phyloP scores from a whole-genome alignment of 2,888 invertebrate species.

The Drosophila infuscata region DNA sequence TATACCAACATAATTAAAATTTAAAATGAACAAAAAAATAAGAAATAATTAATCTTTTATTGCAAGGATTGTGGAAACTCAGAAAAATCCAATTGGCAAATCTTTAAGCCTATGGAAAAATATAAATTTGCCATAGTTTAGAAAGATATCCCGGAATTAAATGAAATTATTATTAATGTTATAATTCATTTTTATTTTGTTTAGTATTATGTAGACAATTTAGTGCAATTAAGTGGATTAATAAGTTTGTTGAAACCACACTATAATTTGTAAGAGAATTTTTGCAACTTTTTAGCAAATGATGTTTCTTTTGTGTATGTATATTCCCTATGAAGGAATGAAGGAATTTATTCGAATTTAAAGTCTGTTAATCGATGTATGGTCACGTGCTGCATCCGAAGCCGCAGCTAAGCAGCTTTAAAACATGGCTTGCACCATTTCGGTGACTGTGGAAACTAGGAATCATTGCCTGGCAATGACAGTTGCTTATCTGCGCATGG shows the following conservation, averaged over 20 bases:
- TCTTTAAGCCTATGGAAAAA: neutral
- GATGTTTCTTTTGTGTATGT: neutral
- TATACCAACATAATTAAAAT: neutral
- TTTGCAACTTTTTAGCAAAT: neutral
- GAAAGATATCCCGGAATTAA: neutral
- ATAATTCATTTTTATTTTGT: neutral
- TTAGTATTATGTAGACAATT: neutral
- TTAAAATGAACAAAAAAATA: too few species aligned
- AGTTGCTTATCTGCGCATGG: constrained; percentile 14
- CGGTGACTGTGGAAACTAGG: constrained; percentile 51
- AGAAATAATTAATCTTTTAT: too few species aligned
- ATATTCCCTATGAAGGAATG: neutral
- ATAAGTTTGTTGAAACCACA: neutral
- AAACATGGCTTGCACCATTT: constrained; percentile 46
- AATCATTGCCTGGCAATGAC: constrained; percentile 38
- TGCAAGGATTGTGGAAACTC: too few species aligned
- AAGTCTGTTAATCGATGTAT: constrained; percentile 61
- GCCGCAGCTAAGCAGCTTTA: constrained; percentile 56
- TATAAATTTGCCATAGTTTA: neutral
- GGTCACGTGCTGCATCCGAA: constrained; percentile 50
- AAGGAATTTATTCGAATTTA: constrained; percentile 55
- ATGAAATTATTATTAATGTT: neutral
- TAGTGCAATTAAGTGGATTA: neutral
- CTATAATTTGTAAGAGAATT: neutral
- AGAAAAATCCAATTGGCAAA: neutral